A percentile compares a stretch with the other conserved stretches of the same genome.
Evolutionary conservation across 2,888 invertebrate species (phyloP).

Genomic region (Polyommatus iphigenia): DNA sequence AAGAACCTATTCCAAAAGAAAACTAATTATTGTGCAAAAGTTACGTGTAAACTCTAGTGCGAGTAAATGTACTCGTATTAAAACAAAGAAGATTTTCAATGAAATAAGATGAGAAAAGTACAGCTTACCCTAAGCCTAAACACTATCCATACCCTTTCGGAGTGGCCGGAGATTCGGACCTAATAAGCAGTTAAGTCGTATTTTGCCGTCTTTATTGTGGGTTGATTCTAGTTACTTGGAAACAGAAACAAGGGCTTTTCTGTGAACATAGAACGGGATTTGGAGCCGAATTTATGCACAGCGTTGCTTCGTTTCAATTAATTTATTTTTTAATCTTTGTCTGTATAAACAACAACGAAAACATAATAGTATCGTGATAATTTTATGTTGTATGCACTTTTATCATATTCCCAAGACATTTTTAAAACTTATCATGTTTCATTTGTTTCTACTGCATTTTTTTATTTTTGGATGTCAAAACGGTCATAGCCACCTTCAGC

Average conservation of each 20-base stretch:
- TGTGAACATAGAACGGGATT: background rate
- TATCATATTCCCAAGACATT: background rate
- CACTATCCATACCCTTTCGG: constrained; percentile 1
- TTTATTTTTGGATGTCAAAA: background rate
- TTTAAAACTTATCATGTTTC: background rate
- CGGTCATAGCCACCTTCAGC: background rate
- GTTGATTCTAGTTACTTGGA: background rate
- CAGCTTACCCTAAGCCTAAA: background rate
- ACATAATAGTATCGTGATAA: background rate
- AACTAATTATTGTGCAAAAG: background rate
- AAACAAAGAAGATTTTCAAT: constrained; percentile 6
- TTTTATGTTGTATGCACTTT: background rate
- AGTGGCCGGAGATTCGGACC: background rate
- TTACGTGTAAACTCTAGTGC: background rate
- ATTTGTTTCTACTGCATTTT: background rate
- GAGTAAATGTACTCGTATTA: background rate
- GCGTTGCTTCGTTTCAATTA: background rate
- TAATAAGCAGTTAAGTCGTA: constrained; percentile 29
- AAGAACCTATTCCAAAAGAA: background rate
- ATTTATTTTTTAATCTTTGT: no score
- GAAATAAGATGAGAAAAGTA: constrained; percentile 7
- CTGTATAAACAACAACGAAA: background rate
- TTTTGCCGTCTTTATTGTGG: constrained; percentile 1
- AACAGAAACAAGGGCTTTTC: background rate
- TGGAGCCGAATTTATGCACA: background rate